phyloP scores from a whole-genome alignment of 2,888 invertebrate genomes.

The Leistus spinibarbis region DNA sequence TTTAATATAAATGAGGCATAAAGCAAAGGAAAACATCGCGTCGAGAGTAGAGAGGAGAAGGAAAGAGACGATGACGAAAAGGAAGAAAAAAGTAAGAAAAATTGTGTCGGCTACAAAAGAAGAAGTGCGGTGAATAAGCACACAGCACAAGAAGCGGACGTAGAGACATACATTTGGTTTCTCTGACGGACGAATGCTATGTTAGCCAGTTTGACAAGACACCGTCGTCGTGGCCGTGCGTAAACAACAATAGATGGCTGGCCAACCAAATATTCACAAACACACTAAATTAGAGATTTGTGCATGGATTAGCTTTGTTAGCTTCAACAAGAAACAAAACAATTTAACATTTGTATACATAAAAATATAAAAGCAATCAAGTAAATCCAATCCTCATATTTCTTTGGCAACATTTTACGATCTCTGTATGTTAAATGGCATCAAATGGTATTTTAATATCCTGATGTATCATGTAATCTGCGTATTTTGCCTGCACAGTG shows the following conservation, averaged over 20 bases:
- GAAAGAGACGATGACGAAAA: constrained; percentile 7
- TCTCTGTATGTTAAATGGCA: too few relatives aligned
- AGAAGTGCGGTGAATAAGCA: constrained; percentile 25
- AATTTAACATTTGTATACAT: too few relatives aligned
- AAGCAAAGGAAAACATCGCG: constrained; percentile 39
- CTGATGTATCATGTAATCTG: too few relatives aligned
- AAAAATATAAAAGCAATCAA: too few relatives aligned
- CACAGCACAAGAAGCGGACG: constrained; percentile 25
- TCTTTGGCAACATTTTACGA: too few relatives aligned
- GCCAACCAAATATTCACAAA: background rate
- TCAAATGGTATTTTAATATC: too few relatives aligned
- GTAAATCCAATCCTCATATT: too few relatives aligned
- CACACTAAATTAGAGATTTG: background rate
- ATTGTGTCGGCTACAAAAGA: constrained; percentile 32
- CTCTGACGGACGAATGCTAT: constrained; percentile 13
- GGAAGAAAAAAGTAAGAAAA: constrained; percentile 35
- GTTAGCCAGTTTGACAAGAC: background rate
- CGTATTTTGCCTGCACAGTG: too few relatives aligned
- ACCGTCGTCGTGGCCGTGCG: background rate
- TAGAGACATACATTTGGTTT: constrained; percentile 14
- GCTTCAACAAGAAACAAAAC: background rate
- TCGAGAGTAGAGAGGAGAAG: background rate
- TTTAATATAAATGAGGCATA: constrained; percentile 55
- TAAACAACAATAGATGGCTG: background rate
- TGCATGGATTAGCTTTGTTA: background rate